Conservation (phyloP, 2,113 vertebrate genomes). For the Semnornis frantzii region DNA sequence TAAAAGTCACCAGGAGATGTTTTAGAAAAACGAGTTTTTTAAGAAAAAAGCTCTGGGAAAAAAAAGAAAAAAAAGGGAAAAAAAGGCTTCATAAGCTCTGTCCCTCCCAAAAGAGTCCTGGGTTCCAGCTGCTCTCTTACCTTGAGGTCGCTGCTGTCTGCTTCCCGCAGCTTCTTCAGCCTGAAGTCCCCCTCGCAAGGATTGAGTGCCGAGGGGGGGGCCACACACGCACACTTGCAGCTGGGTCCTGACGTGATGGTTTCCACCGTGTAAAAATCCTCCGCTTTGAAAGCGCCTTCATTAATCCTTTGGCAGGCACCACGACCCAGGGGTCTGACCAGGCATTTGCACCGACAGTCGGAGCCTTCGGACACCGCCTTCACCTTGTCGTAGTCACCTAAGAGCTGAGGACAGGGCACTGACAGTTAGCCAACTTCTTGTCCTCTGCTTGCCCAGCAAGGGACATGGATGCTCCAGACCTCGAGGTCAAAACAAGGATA, state of each 20-base stretch:
- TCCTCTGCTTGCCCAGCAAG: background rate
- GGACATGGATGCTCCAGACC: background rate
- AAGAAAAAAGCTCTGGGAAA: background rate
- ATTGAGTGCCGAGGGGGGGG: conserved; percentile 90
- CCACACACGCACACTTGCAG: conserved; percentile 94
- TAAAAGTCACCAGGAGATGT: background rate
- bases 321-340: conserved; percentile 90
- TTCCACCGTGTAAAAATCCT: conserved; percentile 92
- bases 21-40: background rate
- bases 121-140: conserved; percentile 69
- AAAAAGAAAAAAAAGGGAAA: background rate
- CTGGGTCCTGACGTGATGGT: conserved; percentile 89
- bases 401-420: conserved; percentile 77
- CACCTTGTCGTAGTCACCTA: conserved; percentile 97
- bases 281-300: conserved; percentile 72
- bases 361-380: conserved; percentile 94
- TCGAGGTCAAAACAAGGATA: background rate
- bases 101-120: background rate
- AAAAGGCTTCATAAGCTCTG: background rate
- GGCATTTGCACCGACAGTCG: conserved; percentile 91
- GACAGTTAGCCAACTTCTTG: background rate
- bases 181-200: conserved; percentile 91
- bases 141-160: conserved; percentile 86
- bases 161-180: conserved; percentile 86
- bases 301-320: conserved; percentile 87